Conservation (phyloP, 2,797 vertebrate genomes). For the Poliocrania exsul region DNA sequence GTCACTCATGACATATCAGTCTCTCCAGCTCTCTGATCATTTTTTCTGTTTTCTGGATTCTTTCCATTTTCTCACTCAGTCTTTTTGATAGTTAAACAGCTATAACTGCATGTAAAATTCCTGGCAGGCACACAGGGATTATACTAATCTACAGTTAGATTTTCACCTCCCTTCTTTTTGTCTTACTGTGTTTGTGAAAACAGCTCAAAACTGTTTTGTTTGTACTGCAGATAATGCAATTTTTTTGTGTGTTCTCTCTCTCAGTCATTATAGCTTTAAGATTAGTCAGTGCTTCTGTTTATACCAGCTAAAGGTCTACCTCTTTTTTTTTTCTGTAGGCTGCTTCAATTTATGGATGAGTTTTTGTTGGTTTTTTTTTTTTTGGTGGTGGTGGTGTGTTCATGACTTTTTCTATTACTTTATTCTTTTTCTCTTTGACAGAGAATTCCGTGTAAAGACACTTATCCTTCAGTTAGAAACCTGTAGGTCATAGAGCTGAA, state of each 20-base stretch:
- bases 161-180: not conserved
- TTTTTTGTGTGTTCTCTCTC: not conserved
- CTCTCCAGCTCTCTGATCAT: not conserved
- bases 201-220: not conserved
- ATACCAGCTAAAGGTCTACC: not conserved
- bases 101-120: not conserved
- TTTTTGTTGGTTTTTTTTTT: not conserved
- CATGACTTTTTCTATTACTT: not conserved
- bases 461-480: not conserved
- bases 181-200: not conserved
- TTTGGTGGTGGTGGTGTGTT: not conserved
- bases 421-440: not conserved
- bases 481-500: not conserved
- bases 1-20: not conserved
- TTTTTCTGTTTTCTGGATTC: constrained; percentile 26
- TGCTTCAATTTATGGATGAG: not conserved
- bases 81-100: not conserved
- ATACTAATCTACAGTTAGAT: not conserved
- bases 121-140: not conserved
- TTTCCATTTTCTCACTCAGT: not conserved
- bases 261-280: not conserved
- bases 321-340: not conserved
- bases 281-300: not conserved
- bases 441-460: not conserved
- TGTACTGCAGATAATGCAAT: not conserved